Evolutionary conservation across 2,888 invertebrate genomes (phyloP).

Genomic region (Tortricodes alternella): DNA sequence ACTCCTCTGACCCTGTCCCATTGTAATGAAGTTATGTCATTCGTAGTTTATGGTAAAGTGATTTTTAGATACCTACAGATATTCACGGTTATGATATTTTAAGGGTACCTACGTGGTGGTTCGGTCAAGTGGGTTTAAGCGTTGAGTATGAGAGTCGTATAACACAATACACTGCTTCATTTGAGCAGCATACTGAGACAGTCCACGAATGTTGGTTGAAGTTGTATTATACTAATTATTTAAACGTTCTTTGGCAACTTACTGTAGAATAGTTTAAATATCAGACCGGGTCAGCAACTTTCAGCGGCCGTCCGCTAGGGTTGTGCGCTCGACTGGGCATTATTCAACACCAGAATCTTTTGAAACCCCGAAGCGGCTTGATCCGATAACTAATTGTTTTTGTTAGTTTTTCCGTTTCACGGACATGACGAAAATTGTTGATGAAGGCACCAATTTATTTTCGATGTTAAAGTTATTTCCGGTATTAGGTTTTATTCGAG

Average conservation of each 20-base stretch:
- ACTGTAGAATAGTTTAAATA: not conserved
- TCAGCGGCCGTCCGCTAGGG: not conserved
- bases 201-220: no score
- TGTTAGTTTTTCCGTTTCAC: constrained; percentile 6
- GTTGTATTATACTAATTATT: not conserved
- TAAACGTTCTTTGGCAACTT: not conserved
- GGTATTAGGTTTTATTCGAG: constrained; percentile 14
- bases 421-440: constrained; percentile 15
- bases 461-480: constrained; percentile 8
- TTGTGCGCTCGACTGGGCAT: not conserved
- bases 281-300: not conserved
- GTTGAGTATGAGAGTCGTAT: no score
- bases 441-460: constrained; percentile 23
- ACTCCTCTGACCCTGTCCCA: no score
- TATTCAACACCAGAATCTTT: constrained; percentile 10
- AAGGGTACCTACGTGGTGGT: no score
- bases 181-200: no score
- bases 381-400: constrained; percentile 28
- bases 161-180: no score
- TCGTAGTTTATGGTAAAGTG: no score
- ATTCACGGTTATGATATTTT: no score
- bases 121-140: no score
- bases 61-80: no score
- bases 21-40: no score
- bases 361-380: constrained; percentile 7